Base-by-base conservation (phyloP, 2,113 vertebrate species). In the Malurus elegans region DNA sequence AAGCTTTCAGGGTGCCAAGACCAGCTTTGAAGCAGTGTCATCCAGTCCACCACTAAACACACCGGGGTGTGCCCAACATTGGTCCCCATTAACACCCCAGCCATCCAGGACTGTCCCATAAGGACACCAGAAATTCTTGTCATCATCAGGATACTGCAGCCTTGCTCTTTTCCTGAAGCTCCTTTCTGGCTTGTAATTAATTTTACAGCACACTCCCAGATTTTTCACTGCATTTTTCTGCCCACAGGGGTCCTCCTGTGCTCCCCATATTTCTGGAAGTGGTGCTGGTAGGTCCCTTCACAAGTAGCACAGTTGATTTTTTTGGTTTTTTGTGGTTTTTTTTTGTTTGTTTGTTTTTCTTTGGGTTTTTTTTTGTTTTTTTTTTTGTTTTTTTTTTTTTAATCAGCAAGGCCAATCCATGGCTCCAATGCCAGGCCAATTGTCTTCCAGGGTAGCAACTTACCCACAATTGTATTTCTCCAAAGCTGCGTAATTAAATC, bases 21-120 rank as follows among this genome's bases (percentile, higher is more conserved):
- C 6, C 40, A 62, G 36, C 29, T 90, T 17, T 66, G 61, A 76
- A 53, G 66, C 23, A 48, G 29, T 14, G 6, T 20, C 32, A 26
- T 19, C 4, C 6, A 34, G 34, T 12, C 23, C 5, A 4, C 7
- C 6, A 7, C 15, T 54, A 58, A 58, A 38, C 14, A 38, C 2
- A 8, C 2, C 0, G 0, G 9, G 2, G 5, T 26, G 40, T 44
- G 44, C 42, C 57, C 48, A 70, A 12, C 25, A 24, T 61, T 8
- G 1, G 16, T 13, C 15, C 34, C 31, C 13, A 6, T 6, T 31
- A 51, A 14, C 1, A 2, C n/a, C 80, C 16, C 28, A 34, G 18
- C 17, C 28, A 28, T 12, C 19, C 31, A 18, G 7, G 23, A 53
- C 9, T 26, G 20, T 34, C 31, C 58, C 58, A 23, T 15, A 25